phyloP scores from a whole-genome alignment of 2,797 vertebrate species.

The Cynopterus sphinx region DNA sequence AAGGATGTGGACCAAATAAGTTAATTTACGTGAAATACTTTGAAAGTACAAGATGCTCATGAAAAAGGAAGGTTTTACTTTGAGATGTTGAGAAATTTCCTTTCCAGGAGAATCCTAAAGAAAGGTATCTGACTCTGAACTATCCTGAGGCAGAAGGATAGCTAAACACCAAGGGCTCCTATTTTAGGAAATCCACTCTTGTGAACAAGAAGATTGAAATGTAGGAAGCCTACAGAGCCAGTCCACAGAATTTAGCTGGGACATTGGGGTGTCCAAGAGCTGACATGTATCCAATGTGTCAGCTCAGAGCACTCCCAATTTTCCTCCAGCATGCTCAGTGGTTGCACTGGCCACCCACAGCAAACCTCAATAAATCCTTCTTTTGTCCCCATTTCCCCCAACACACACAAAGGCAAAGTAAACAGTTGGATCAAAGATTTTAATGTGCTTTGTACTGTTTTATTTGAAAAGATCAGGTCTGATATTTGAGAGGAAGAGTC shows the following conservation, averaged over 20 bases:
- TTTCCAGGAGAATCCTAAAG: neutral
- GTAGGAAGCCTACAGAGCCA: neutral
- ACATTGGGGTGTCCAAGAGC: neutral
- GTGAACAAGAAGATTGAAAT: neutral
- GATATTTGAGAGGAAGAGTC: constrained; percentile 79
- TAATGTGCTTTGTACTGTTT: constrained; percentile 78
- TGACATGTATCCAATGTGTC: neutral
- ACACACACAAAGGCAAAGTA: constrained; percentile 78
- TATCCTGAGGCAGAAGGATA: neutral
- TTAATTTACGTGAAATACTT: neutral
- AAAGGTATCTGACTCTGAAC: neutral
- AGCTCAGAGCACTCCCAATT: neutral
- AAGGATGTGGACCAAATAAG: neutral
- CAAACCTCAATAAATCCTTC: constrained; percentile 74
- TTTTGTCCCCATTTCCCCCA: constrained; percentile 74
- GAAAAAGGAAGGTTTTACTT: neutral
- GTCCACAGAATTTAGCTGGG: neutral
- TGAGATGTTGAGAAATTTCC: neutral
- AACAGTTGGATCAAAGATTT: constrained; percentile 78
- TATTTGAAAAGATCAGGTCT: constrained; percentile 81
- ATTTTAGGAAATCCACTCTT: neutral
- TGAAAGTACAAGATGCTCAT: neutral
- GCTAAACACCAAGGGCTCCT: neutral
- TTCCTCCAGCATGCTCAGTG: neutral
- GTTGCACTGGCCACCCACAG: constrained; percentile 73